Evolutionary conservation across 2,797 vertebrate genomes (phyloP), one percentile per base, ranked within the genome.

Genomic region (Eptatretus atami): DNA sequence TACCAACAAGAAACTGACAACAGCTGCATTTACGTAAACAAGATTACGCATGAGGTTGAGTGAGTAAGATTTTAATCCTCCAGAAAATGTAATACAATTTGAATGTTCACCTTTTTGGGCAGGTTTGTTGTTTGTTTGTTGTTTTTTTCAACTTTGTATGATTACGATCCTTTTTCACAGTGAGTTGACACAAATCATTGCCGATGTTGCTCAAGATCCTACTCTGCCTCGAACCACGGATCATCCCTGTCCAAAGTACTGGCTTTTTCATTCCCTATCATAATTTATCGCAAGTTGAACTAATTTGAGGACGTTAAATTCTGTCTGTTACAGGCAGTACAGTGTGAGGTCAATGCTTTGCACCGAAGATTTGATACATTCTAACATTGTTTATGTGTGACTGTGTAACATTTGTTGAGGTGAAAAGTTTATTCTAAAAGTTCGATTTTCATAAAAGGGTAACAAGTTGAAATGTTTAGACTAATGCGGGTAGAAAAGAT

Each of bases 1-100:
- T 92, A 93, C 73, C 86, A 93, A 67, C 86, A 92, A 69, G 86
- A 93, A 68, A 85, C 86, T 1, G 86, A 93, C 74, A 93, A 88
- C 73, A 90, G 84, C 73, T 93, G 86, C 70, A 93, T 93, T 69
- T 90, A 93, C 9, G 86, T 93, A 65, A 93, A 92, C 72, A 93
- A 93, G 74, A 93, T 93, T 75, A 93, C 86, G 2, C 86, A 93
- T 9, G 84, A 92, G 72, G 86, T 90, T n/a, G 86, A 93, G 86
- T 93, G 70, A 82, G 86, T 86, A 69, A 44, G 31, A 44, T 44
- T 44, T 44, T 44, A 44, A 44, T 61, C 10, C 57, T 10, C 9
- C 57, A 61, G 15, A 2, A n/a, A 61, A n/a, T n/a, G 11, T 61
- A 2, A 12, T 61, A n/a, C 15, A 9, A 9, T 44, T 44, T 12